Conservation (phyloP, 2,888 invertebrate genomes). For the Chrysodeixis includens region DNA sequence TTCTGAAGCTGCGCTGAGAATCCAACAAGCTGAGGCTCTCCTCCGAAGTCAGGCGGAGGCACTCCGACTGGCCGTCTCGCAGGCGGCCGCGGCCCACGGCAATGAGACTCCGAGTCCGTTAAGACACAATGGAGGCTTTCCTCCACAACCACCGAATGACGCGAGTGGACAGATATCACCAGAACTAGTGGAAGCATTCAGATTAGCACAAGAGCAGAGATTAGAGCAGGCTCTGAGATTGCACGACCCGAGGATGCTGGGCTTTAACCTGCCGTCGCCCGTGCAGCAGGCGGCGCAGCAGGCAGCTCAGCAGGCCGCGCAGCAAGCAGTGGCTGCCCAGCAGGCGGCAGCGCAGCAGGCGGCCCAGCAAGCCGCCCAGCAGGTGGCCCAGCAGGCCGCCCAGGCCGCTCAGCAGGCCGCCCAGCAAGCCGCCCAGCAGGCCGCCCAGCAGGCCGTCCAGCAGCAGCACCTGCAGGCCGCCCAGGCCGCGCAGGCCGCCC, state of each 20-base stretch:
- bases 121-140: conserved; percentile 85
- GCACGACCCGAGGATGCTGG: conserved; percentile 94
- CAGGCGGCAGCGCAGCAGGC: conserved; percentile 68
- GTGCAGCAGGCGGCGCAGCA: conserved; percentile 83
- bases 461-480: conserved; percentile 79
- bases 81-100: conserved; percentile 90
- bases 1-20: conserved; percentile 92
- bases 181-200: conserved; percentile 92
- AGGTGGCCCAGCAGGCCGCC: conserved; percentile 73
- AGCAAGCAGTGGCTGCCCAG: conserved; percentile 56
- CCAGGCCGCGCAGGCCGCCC: conserved; percentile 69
- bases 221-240: conserved; percentile 95
- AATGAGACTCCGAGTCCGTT: conserved; percentile 80
- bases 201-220: conserved; percentile 93
- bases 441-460: conserved; percentile 69
- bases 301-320: conserved; percentile 73
- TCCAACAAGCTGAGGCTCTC: conserved; percentile 94
- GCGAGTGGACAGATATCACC: conserved; percentile 90
- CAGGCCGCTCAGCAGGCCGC: conserved; percentile 67
- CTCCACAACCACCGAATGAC: conserved; percentile 79
- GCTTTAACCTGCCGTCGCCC: conserved; percentile 91
- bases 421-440: conserved; percentile 62
- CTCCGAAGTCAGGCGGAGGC: conserved; percentile 96
- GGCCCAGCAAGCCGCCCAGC: conserved; percentile 73
- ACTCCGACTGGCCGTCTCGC: conserved; percentile 94